Percentiles rank a stretch among this genome's conserved stretches.
phyloP scores from a whole-genome alignment of 2,888 invertebrate genomes.

The Eupeodes luniger region DNA sequence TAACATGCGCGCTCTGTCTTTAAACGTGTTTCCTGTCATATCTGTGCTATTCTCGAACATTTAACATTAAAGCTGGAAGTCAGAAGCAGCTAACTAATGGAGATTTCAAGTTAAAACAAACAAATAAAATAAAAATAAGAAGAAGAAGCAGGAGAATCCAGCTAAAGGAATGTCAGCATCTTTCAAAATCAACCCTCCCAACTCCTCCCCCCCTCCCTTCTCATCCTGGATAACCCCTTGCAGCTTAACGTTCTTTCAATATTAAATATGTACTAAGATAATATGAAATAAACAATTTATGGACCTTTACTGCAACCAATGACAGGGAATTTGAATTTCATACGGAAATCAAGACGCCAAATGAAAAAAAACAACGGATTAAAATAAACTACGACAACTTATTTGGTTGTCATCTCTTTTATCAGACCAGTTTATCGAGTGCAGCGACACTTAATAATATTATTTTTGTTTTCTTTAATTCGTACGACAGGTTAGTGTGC shows the following conservation, averaged over 20 bases:
- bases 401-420: slow-evolving; percentile 66
- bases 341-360: slow-evolving; percentile 58
- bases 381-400: slow-evolving; percentile 57
- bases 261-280: slow-evolving; percentile 30
- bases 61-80: neutral
- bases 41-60: slow-evolving; percentile 10
- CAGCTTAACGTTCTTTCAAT: neutral
- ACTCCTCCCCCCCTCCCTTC: neutral
- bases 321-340: slow-evolving; percentile 63
- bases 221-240: neutral
- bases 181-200: neutral
- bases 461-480: neutral
- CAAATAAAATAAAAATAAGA: neutral
- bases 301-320: slow-evolving; percentile 34
- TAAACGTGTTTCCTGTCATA: slow-evolving; percentile 49
- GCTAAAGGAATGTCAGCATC: slow-evolving; percentile 24
- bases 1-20: neutral
- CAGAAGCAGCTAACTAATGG: slow-evolving; percentile 23
- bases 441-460: slow-evolving; percentile 55
- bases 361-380: slow-evolving; percentile 39
- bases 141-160: neutral
- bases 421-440: slow-evolving; percentile 57
- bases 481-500: slow-evolving; percentile 6
- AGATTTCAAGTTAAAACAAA: slow-evolving; percentile 27
- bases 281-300: slow-evolving; percentile 66